These are phyloP conservation scores for Trichosurus vulpecula DNA, from an alignment of 2,797 vertebrate genomes.

Conservation along the genomic window DNA sequence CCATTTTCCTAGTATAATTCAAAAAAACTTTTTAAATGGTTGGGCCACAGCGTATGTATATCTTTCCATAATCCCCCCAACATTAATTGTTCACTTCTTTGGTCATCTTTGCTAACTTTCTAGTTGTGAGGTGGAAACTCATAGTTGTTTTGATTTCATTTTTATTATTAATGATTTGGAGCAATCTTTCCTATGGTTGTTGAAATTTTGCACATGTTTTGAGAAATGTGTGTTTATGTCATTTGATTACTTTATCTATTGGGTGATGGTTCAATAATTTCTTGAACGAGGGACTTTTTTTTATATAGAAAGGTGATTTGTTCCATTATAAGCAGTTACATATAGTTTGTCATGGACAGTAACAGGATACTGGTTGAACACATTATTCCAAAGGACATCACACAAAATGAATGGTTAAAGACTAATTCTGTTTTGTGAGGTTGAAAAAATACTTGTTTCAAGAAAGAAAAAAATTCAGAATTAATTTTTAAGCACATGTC, in stretches of 20 bases:
- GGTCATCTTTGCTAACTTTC: background rate
- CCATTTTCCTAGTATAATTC: background rate
- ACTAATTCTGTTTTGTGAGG: background rate
- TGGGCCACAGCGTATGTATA: background rate
- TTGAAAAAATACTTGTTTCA: background rate
- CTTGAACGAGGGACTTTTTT: background rate
- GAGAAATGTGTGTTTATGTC: background rate
- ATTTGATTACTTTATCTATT: background rate
- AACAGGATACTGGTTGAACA: background rate
- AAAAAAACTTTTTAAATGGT: background rate
- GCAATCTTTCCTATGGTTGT: background rate
- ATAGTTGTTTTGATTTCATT: background rate
- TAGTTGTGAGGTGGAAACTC: background rate
- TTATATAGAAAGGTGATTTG: background rate
- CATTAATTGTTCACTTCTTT: background rate
- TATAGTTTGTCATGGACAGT: background rate
- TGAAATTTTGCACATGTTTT: background rate
- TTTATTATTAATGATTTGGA: background rate
- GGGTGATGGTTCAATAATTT: background rate
- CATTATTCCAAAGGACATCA: background rate
- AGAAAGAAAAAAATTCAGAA: background rate
- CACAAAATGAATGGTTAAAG: background rate
- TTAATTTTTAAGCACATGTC: background rate
- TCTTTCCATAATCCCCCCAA: background rate
- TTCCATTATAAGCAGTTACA: background rate